Conservation (phyloP, 92 coral and sea anemone species). For the Bergia sp. region DNA sequence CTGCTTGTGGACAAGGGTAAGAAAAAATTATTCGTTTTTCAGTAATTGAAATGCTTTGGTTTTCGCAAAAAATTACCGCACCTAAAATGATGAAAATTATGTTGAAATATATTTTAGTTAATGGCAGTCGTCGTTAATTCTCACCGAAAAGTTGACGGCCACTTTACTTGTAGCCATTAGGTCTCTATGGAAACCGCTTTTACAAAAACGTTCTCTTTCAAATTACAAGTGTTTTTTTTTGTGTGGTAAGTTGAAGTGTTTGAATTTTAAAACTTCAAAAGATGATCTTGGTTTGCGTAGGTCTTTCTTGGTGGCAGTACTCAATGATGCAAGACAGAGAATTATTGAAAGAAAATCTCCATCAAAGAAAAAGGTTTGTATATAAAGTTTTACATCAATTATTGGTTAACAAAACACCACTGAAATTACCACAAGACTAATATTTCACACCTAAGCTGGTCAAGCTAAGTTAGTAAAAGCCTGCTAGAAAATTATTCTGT, state of each 20-base stretch:
- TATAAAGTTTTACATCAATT: no score
- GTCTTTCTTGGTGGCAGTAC: constrained; percentile 83
- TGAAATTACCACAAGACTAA: no score
- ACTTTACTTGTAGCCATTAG: background rate
- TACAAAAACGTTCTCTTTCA: background rate
- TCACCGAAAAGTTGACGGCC: background rate
- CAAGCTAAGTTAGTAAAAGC: background rate
- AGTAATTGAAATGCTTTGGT: background rate
- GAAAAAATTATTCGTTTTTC: constrained; percentile 20
- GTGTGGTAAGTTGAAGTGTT: background rate
- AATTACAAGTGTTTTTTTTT: background rate
- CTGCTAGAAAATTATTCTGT: background rate
- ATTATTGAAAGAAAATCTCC: constrained; percentile 78
- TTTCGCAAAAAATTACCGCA: no score
- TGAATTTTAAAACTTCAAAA: background rate
- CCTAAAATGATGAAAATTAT: background rate
- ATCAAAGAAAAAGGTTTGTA: constrained; percentile 72
- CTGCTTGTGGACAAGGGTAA: constrained; percentile 95
- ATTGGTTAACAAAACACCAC: no score
- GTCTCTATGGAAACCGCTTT: constrained; percentile 39
- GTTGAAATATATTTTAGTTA: background rate
- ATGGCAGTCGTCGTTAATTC: background rate
- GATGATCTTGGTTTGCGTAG: constrained; percentile 41
- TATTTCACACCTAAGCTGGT: no score
- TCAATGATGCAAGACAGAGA: constrained; percentile 84